phyloP scores from a whole-genome alignment of 2,888 invertebrate species.

The Leistus spinibarbis region DNA sequence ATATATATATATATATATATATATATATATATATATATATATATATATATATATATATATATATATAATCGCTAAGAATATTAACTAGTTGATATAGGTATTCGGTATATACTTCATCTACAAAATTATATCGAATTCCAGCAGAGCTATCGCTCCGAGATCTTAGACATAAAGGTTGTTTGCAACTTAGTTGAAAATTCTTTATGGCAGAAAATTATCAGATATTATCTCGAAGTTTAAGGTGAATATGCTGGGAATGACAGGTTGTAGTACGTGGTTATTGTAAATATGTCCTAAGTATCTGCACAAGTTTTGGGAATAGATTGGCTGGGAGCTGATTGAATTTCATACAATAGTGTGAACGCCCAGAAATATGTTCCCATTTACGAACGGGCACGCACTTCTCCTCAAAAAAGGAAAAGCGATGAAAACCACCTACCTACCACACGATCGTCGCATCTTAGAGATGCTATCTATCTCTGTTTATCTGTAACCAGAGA shows the following conservation, averaged over 20 bases:
- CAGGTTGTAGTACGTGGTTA: background rate
- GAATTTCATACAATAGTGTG: background rate
- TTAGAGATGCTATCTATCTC: background rate
- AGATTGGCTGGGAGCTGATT: conserved; percentile 3
- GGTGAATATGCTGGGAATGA: background rate
- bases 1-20: too few relatives aligned
- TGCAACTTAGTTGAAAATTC: too few relatives aligned
- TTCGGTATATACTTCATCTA: too few relatives aligned
- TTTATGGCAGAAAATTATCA: background rate
- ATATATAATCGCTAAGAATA: too few relatives aligned
- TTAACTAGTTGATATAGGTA: too few relatives aligned
- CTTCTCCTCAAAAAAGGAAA: background rate
- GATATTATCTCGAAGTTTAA: background rate
- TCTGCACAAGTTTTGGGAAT: background rate
- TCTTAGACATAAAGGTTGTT: too few relatives aligned
- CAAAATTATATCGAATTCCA: too few relatives aligned
- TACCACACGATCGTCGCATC: background rate
- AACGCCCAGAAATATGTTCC: background rate
- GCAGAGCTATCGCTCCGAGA: too few relatives aligned
- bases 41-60: too few relatives aligned
- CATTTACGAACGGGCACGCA: background rate
- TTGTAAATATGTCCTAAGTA: background rate
- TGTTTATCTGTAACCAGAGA: background rate
- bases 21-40: too few relatives aligned
- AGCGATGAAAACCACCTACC: background rate